Percentiles rank a stretch among this genome's conserved stretches.
Conservation (phyloP, 30 jellyfish, hydroid and myxozoan species). For the Turritopsis rubra region DNA sequence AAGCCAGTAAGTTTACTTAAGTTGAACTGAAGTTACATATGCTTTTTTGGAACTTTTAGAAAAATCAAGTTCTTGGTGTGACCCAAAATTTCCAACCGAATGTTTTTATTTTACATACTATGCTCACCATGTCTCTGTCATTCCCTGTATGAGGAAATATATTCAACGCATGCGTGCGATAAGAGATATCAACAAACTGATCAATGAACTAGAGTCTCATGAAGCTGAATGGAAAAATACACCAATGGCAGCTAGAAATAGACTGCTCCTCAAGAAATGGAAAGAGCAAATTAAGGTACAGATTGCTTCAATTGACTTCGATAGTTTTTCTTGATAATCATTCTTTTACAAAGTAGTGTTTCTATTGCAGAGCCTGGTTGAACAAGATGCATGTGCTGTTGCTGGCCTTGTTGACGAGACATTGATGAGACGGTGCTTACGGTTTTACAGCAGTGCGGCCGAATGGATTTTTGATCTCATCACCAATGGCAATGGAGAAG, state of each 20-base stretch:
- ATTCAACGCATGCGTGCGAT: constrained; percentile 75
- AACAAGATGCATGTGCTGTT: constrained; percentile 95
- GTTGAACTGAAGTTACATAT: too few relatives aligned
- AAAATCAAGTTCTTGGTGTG: constrained; percentile 40
- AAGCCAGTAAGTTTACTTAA: too few relatives aligned
- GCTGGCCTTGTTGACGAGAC: constrained; percentile 84
- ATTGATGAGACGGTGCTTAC: constrained; percentile 60
- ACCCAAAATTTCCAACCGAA: constrained; percentile 82
- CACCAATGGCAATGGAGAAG: constrained; percentile 31
- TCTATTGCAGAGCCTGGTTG: constrained; percentile 50
- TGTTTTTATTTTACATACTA: constrained; percentile 83
- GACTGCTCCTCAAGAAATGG: constrained; percentile 82
- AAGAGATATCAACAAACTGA: constrained; percentile 77
- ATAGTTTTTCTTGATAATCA: too few relatives aligned
- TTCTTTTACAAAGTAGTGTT: background rate
- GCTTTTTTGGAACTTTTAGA: constrained; percentile 36
- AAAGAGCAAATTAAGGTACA: constrained; percentile 72
- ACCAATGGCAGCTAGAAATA: constrained; percentile 79
- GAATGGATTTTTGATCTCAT: constrained; percentile 68
- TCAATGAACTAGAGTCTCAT: constrained; percentile 75
- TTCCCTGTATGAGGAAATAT: constrained; percentile 73
- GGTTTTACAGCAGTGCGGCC: constrained; percentile 72
- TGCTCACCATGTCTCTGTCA: constrained; percentile 87
- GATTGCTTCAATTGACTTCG: background rate
- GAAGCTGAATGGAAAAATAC: constrained; percentile 89